A percentile compares a stretch with the other conserved stretches of the same genome.
Evolutionary conservation across 2,113 vertebrate genomes (phyloP).

Genomic region (Cisticola juncidis): DNA sequence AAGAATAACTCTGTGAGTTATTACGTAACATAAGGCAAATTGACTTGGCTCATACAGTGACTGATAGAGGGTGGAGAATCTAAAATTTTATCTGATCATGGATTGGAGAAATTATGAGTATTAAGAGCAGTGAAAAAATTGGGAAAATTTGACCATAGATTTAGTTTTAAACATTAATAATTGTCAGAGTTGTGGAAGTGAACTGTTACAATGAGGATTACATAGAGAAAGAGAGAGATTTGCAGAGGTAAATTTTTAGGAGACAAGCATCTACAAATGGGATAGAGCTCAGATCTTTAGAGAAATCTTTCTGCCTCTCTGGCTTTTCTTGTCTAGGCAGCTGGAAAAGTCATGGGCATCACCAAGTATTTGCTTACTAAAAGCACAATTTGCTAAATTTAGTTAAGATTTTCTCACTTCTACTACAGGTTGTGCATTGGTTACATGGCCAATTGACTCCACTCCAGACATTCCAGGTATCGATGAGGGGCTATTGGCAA

Average conservation of each 20-base stretch:
- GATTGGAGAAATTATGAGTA: not conserved
- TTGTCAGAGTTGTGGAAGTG: not conserved
- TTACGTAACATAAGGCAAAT: not conserved
- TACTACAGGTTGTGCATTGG: not conserved
- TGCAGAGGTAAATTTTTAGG: not conserved
- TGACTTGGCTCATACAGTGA: not conserved
- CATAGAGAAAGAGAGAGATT: not conserved
- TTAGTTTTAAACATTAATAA: not conserved
- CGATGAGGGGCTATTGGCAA: not conserved
- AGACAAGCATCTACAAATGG: not conserved
- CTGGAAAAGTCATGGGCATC: not conserved
- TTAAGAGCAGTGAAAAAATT: not conserved
- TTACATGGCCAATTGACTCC: not conserved
- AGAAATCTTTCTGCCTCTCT: not conserved
- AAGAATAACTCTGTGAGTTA: constrained; percentile 9
- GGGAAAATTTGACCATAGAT: not conserved
- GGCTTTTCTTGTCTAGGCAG: not conserved
- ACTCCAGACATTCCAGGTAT: not conserved
- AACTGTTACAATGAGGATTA: not conserved
- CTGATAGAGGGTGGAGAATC: not conserved
- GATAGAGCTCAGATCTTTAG: not conserved
- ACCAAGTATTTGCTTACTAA: not conserved
- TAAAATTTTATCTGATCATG: not conserved
- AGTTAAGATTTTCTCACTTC: not conserved
- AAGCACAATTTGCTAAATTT: not conserved